These are phyloP conservation scores for Albula glossodonta DNA, from an alignment of 2,113 vertebrate species.

Conservation along the genomic window DNA sequence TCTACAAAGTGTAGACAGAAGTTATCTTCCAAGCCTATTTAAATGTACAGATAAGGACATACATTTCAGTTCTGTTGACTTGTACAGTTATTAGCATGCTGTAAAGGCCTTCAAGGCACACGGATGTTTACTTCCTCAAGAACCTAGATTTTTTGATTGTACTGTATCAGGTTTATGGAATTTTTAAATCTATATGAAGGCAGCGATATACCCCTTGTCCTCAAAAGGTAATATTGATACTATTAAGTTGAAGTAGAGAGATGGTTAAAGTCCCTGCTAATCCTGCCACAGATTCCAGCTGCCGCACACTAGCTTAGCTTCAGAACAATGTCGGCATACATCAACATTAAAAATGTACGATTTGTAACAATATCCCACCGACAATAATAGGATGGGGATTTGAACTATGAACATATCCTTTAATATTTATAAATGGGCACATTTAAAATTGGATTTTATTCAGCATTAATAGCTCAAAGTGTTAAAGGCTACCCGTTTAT, in stretches of 20 bases:
- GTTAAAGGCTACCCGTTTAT: constrained; percentile 36
- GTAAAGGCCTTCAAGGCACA: not conserved
- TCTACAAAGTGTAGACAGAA: not conserved
- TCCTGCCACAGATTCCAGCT: constrained; percentile 39
- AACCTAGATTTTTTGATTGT: not conserved
- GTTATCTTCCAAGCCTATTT: not conserved
- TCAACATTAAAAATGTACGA: constrained; percentile 47
- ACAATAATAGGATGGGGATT: constrained; percentile 42
- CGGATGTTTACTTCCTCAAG: not conserved
- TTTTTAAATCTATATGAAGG: not conserved
- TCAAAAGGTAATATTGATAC: constrained; percentile 3
- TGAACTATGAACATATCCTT: constrained; percentile 48
- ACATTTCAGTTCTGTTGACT: not conserved
- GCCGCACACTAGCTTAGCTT: constrained; percentile 38
- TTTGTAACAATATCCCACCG: constrained; percentile 47
- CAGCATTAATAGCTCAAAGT: constrained; percentile 33
- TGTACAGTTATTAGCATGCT: not conserved
- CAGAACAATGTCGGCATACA: constrained; percentile 42
- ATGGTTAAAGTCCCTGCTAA: constrained; percentile 42
- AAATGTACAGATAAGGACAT: not conserved
- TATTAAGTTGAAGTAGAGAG: constrained; percentile 25
- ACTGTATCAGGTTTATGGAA: not conserved
- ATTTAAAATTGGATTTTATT: constrained; percentile 45
- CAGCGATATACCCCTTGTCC: constrained; percentile 34
- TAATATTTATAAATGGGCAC: constrained; percentile 51